phyloP scores from a whole-genome alignment of 2,888 invertebrate genomes.

The Eupelmus urozonus region DNA sequence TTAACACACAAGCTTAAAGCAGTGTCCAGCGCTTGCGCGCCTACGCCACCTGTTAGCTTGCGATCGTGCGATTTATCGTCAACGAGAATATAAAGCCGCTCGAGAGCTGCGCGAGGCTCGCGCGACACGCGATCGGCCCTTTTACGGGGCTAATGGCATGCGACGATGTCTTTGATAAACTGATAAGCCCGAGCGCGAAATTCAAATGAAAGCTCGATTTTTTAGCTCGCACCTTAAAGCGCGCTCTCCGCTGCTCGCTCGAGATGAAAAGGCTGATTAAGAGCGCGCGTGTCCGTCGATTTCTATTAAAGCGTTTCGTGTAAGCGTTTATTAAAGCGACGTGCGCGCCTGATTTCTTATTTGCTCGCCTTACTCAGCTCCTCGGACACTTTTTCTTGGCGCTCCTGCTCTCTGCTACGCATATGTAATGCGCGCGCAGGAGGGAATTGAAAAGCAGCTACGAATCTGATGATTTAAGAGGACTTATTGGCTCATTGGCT shows the following conservation, averaged over 20 bases:
- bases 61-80: slow-evolving; percentile 54
- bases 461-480: background rate
- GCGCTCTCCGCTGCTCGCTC: slow-evolving; percentile 31
- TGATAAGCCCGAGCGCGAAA: slow-evolving; percentile 52
- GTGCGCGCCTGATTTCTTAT: slow-evolving; percentile 5
- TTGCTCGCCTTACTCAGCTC: slow-evolving; percentile 18
- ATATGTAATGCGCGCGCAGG: background rate
- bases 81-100: slow-evolving; percentile 40
- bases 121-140: slow-evolving; percentile 56
- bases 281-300: slow-evolving; percentile 35
- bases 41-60: slow-evolving; percentile 62
- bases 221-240: slow-evolving; percentile 7
- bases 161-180: slow-evolving; percentile 56
- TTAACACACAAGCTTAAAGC: slow-evolving; percentile 25
- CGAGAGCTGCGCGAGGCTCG: background rate
- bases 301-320: slow-evolving; percentile 55
- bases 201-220: slow-evolving; percentile 47
- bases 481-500: no score
- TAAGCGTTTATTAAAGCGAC: slow-evolving; percentile 53
- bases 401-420: background rate
- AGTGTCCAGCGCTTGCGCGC: slow-evolving; percentile 55
- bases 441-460: background rate
- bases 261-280: slow-evolving; percentile 54
- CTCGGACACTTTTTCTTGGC: no score
- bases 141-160: slow-evolving; percentile 55